Base-by-base conservation (phyloP, 53 echinoderm and acorn worm genomes). In the Temnopleurus reevesii region DNA sequence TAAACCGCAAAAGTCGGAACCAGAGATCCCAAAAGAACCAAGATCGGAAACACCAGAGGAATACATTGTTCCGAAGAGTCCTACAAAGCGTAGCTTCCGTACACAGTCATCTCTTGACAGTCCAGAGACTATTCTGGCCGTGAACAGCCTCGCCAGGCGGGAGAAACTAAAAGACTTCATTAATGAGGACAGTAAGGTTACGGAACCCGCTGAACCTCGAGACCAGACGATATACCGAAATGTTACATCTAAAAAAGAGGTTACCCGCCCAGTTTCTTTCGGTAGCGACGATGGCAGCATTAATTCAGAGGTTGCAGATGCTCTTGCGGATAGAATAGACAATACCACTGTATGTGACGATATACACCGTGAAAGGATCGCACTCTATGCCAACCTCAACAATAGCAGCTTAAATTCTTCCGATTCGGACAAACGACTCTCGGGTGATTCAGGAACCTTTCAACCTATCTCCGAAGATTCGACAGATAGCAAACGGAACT, bases 341-440 rank as follows among this genome's bases (percentile, higher is more conserved):
- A 27, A 27, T n/a, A 59, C n/a, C 7, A n/a, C 63, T 12, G 23
- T 85, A 17, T 43, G 59, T 60, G 86, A 85, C 25, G 45, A 85
- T 30, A 85, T 85, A 25, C 86, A 60, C 46, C 86, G 86, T 28
- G 86, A 85, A 59, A 59, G 86, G 33, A 85, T 85, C 21, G 86
- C 86, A 45, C 24, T 59, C 44, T 85, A 85, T 18, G 86, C 86
- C 34, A 60, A 84, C 56, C 9, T n/a, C 4, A 55, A 25, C 12
- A 84, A 57, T 41, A 24, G 36, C 8, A 55, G 53, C 28, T 15
- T 51, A 21, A 53, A 55, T 36, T 83, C 83, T 21, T 35, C 55
- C 5, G 83, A 83, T 19, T 35, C 36, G 1, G 83, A 83, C 36
- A 83, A 55, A 55, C 23, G 83, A 15, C 83, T 83, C 36, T 83